These are phyloP conservation scores for Trichogramma dendrolimi DNA, from an alignment of 2,888 invertebrate species.

Conservation along the genomic window DNA sequence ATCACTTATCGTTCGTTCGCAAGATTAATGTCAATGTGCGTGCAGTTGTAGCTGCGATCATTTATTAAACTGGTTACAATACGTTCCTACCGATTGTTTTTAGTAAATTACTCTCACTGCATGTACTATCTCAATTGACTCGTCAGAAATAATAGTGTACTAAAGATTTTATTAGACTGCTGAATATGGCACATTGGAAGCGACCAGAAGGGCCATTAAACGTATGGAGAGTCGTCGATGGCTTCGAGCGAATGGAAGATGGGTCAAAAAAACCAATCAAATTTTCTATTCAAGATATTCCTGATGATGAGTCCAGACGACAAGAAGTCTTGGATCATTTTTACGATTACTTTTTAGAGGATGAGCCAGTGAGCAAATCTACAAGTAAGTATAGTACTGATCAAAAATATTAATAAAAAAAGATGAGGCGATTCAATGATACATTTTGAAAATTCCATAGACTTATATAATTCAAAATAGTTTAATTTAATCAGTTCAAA, in stretches of 20 bases:
- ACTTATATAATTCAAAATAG: too few species aligned
- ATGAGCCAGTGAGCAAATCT: constrained; percentile 36
- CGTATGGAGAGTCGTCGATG: constrained; percentile 39
- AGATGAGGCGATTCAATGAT: too few species aligned
- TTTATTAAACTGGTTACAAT: too few species aligned
- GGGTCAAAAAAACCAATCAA: constrained; percentile 34
- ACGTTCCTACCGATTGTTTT: too few species aligned
- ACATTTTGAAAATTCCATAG: background rate
- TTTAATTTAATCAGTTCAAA: too few species aligned
- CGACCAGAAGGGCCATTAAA: constrained; percentile 38
- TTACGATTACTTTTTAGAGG: constrained; percentile 36
- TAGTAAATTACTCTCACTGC: too few species aligned
- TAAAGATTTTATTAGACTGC: too few species aligned
- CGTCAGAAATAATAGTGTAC: too few species aligned
- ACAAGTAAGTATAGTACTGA: constrained; percentile 35
- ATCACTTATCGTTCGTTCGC: too few species aligned
- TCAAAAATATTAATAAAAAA: background rate
- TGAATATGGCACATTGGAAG: constrained; percentile 13
- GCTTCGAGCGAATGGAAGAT: constrained; percentile 29
- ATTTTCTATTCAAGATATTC: constrained; percentile 44
- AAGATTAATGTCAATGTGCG: too few species aligned
- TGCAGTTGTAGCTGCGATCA: too few species aligned
- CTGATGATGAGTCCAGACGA: constrained; percentile 36
- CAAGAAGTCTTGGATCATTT: constrained; percentile 41
- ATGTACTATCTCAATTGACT: too few species aligned